Evolutionary conservation across 2,797 vertebrate species (phyloP).

Genomic region (Huso huso): DNA sequence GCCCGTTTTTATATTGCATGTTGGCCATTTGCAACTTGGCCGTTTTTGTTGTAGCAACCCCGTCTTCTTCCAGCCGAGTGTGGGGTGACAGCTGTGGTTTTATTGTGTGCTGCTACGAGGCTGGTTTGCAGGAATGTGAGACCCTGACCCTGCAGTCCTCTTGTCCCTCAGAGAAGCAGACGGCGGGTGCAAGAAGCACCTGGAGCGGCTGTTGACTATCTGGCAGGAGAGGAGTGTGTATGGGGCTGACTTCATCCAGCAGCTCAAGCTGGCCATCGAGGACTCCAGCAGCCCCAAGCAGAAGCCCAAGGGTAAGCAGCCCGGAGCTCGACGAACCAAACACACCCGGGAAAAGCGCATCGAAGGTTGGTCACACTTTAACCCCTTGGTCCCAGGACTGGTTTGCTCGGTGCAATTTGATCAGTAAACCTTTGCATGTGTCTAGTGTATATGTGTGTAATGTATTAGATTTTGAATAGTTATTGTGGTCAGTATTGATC

Average conservation of each 20-base stretch:
- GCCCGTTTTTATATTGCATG: background rate
- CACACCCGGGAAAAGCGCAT: background rate
- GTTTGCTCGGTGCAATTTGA: too few relatives aligned
- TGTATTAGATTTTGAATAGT: too few relatives aligned
- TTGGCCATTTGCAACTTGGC: too few relatives aligned
- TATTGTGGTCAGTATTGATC: too few relatives aligned
- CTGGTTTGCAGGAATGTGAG: too few relatives aligned
- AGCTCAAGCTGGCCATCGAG: conserved; percentile 88
- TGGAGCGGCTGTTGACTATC: conserved; percentile 93
- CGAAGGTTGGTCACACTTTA: conserved; percentile 13
- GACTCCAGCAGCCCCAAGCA: conserved; percentile 83
- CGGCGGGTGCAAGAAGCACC: conserved; percentile 83
- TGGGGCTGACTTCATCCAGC: conserved; percentile 89
- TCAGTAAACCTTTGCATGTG: too few relatives aligned
- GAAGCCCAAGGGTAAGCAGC: conserved; percentile 66
- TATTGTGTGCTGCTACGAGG: too few relatives aligned
- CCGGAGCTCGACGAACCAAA: background rate
- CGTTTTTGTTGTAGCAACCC: too few relatives aligned
- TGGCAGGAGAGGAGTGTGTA: conserved; percentile 95
- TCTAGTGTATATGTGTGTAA: too few relatives aligned
- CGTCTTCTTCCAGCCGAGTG: too few relatives aligned
- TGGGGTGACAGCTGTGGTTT: too few relatives aligned
- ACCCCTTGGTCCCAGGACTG: too few relatives aligned
- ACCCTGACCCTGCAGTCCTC: background rate
- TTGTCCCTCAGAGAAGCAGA: conserved; percentile 73